Base-by-base conservation (phyloP, 92 coral and sea anemone genomes). In the Zoanthus sociatus region DNA sequence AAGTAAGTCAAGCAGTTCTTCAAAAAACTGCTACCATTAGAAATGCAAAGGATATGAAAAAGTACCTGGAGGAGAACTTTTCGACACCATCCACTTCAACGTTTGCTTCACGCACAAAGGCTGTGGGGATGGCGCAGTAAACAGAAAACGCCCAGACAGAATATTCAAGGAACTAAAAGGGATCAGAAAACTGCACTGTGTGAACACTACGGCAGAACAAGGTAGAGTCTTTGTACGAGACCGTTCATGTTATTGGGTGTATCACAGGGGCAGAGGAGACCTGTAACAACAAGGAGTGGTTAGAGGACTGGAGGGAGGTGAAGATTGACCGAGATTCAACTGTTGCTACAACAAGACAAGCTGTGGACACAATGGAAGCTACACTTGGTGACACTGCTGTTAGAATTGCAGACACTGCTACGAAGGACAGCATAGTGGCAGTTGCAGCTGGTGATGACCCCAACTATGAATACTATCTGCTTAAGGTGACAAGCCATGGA, bases 181-280 rank as follows among this genome's bases (percentile, higher is more conserved):
- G 71, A 64, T 64, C 71, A 64, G 71, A 64, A 64, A 64, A 64
- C 71, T 64, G 71, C 71, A 64, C 71, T 64, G 71, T 64, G 71
- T 64, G 71, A 64, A 64, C 71, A 64, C 71, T 64, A 64, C 71
- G 26, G 71, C 71, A 64, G 71, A 64, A 26, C 53, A 9, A 48
- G 53, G 53, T 48, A 48, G 53, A 48, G 53, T 48, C 53, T 48
- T 48, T 48, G 53, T 48, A 48, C 53, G 53, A 48, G 53, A 48
- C 53, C 53, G 53, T 48, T 48, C 53, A 48, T 48, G 53, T 48
- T 48, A 48, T 48, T 48, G 53, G 53, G 53, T 48, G 53, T 48
- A 48, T 48, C 53, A 48, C 53, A 48, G 53, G 53, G 53, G 53
- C 53, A 48, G 53, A 48, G 53, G 53, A 48, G 53, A 48, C 53